Conservation (phyloP, 2,113 vertebrate species). For the Myotis lucifugus region DNA sequence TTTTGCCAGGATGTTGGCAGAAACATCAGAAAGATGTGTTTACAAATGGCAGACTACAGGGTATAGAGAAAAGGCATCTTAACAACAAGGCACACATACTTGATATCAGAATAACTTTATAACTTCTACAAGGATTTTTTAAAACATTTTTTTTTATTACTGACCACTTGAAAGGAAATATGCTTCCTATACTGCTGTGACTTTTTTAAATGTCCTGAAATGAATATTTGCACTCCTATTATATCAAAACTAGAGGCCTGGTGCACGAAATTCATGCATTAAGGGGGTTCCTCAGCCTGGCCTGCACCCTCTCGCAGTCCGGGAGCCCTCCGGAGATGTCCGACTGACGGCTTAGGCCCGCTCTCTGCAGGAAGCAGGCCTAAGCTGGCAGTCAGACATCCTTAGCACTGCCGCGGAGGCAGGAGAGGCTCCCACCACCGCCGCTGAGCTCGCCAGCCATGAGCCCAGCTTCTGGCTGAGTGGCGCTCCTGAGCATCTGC, state of each 20-base stretch:
- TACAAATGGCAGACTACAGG: slow-evolving; percentile 92
- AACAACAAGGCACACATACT: slow-evolving; percentile 81
- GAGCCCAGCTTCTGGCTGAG: too few relatives aligned
- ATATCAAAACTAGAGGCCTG: not conserved
- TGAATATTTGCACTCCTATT: not conserved
- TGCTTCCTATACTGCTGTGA: slow-evolving; percentile 39
- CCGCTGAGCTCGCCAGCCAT: too few relatives aligned
- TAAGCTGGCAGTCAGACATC: too few relatives aligned
- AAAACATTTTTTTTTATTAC: slow-evolving; percentile 60
- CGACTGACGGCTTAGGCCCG: too few relatives aligned
- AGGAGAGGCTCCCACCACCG: too few relatives aligned
- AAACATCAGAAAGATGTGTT: slow-evolving; percentile 99
- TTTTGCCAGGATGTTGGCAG: slow-evolving; percentile 98
- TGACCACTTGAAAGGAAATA: slow-evolving; percentile 69
- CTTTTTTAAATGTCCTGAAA: slow-evolving; percentile 58
- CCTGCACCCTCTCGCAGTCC: too few relatives aligned
- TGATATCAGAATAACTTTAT: slow-evolving; percentile 76
- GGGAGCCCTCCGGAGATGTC: too few relatives aligned
- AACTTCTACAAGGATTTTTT: slow-evolving; percentile 67
- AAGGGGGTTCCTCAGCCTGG: too few relatives aligned
- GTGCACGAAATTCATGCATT: too few relatives aligned
- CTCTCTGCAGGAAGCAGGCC: too few relatives aligned
- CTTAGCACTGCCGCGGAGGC: too few relatives aligned
- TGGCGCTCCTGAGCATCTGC: too few relatives aligned
- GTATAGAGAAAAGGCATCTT: slow-evolving; percentile 91